phyloP scores from a whole-genome alignment of 2,888 invertebrate species.

The Aspidiotus destructor region DNA sequence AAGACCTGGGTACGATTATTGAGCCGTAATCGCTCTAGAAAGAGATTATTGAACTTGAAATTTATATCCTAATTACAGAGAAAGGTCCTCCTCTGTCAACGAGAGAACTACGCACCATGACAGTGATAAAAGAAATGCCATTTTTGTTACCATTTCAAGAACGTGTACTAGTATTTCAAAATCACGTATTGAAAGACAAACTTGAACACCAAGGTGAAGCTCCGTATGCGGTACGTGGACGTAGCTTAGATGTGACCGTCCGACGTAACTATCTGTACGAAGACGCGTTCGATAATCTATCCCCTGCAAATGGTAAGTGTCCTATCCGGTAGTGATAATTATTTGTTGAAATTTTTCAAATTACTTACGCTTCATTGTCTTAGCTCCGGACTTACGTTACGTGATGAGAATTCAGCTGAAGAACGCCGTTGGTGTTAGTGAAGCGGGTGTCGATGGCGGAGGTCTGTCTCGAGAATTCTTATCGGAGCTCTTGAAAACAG shows the following conservation, averaged over 20 bases:
- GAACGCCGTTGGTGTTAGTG: constrained; percentile 82
- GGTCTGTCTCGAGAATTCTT: constrained; percentile 94
- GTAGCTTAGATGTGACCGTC: constrained; percentile 64
- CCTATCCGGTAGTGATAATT: constrained; percentile 9
- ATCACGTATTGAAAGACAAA: constrained; percentile 57
- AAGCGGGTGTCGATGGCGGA: constrained; percentile 95
- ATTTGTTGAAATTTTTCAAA: neutral
- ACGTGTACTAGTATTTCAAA: constrained; percentile 74
- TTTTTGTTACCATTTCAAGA: constrained; percentile 89
- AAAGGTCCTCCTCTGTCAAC: constrained; percentile 77
- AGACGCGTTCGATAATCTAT: constrained; percentile 91
- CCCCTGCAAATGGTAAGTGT: constrained; percentile 70
- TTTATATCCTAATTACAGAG: constrained; percentile 44
- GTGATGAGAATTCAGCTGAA: constrained; percentile 82
- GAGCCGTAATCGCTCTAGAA: too few species aligned
- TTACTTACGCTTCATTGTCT: constrained; percentile 34
- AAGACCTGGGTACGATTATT: constrained; percentile 46
- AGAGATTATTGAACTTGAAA: too few species aligned
- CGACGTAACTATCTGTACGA: constrained; percentile 91
- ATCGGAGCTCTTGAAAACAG: constrained; percentile 83
- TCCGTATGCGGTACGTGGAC: constrained; percentile 64
- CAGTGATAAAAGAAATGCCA: constrained; percentile 82
- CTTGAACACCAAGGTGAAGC: constrained; percentile 64
- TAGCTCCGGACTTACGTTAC: constrained; percentile 76
- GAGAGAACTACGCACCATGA: constrained; percentile 75